Evolutionary conservation across 2,888 invertebrate species (phyloP).

Genomic region (Lasioglossum calceatum): DNA sequence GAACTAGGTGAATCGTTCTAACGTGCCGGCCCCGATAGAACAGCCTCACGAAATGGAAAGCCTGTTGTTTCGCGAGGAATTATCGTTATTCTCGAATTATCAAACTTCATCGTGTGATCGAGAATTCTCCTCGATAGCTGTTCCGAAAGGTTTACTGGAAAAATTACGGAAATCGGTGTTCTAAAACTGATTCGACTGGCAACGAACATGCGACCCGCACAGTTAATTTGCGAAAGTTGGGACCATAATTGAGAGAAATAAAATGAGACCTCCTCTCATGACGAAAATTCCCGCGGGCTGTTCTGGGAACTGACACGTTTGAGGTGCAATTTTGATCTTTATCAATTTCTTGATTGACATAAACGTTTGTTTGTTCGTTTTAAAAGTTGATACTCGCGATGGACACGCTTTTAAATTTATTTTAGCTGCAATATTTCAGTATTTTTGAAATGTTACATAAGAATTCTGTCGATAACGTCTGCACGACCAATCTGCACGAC

Average conservation of each 20-base stretch:
- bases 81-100: background rate
- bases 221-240: background rate
- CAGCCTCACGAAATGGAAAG: background rate
- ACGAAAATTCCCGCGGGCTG: background rate
- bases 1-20: background rate
- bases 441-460: too few species aligned
- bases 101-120: background rate
- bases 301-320: background rate
- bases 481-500: too few species aligned
- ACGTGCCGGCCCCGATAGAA: background rate
- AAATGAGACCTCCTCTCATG: background rate
- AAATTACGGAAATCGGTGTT: background rate
- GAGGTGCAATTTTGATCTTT: background rate
- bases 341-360: too few species aligned
- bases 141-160: background rate
- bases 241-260: background rate
- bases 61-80: background rate
- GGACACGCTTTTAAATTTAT: too few species aligned
- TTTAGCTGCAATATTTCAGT: too few species aligned
- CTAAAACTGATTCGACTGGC: background rate
- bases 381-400: too few species aligned
- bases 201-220: background rate
- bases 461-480: too few species aligned
- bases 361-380: too few species aligned
- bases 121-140: background rate